A percentile compares a stretch with the other conserved stretches of the same genome.
phyloP scores from a whole-genome alignment of 2,797 vertebrate species.

The Clarias laeviceps region DNA sequence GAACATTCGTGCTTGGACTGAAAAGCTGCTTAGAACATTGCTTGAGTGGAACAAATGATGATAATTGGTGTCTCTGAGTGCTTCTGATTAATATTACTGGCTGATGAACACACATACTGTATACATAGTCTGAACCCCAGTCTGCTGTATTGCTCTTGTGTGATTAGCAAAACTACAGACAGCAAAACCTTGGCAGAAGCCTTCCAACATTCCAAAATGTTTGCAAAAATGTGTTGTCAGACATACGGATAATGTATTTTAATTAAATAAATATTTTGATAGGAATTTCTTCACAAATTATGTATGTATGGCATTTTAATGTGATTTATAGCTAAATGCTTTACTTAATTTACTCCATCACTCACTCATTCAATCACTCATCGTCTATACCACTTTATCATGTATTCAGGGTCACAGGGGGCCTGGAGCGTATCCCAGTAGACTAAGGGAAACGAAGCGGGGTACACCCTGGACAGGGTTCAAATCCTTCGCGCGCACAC shows the following conservation, averaged over 20 bases:
- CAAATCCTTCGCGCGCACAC: too few species aligned
- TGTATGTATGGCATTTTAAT: not conserved
- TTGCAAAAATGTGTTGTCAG: not conserved
- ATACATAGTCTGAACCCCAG: not conserved
- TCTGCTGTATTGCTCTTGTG: too few species aligned
- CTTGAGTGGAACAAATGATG: conserved; percentile 42
- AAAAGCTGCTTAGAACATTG: conserved; percentile 27
- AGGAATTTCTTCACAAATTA: not conserved
- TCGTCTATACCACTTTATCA: too few species aligned
- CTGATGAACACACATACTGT: conserved; percentile 27
- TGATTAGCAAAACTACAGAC: not conserved
- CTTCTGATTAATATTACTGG: conserved; percentile 47
- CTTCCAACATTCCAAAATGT: not conserved
- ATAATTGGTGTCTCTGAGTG: conserved; percentile 50
- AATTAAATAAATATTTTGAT: not conserved
- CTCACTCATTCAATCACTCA: too few species aligned
- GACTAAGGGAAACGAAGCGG: too few species aligned
- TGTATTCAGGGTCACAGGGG: too few species aligned
- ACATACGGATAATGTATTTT: not conserved
- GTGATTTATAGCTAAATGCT: not conserved
- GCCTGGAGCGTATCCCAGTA: too few species aligned
- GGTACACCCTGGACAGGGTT: too few species aligned
- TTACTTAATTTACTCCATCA: not conserved
- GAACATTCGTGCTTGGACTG: conserved; percentile 17
- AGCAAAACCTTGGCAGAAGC: not conserved